phyloP scores from a whole-genome alignment of 2,888 invertebrate species.

The Stenichneumon culpator region DNA sequence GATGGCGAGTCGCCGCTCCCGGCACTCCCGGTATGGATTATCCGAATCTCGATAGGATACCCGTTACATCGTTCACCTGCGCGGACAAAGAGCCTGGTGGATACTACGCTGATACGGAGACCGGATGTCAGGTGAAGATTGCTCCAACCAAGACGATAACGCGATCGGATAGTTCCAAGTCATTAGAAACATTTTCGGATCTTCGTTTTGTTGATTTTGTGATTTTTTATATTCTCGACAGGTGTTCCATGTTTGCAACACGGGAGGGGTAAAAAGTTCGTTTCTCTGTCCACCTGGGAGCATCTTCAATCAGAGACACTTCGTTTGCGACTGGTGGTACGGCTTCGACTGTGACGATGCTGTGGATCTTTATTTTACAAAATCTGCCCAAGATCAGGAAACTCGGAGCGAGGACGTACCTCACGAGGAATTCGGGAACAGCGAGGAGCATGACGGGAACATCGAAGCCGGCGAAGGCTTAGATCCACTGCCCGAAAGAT shows the following conservation, averaged over 20 bases:
- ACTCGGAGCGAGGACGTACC: constrained; percentile 50
- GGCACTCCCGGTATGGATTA: constrained; percentile 85
- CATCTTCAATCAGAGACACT: constrained; percentile 86
- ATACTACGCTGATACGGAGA: constrained; percentile 86
- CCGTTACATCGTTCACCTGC: constrained; percentile 85
- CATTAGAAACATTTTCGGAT: background rate
- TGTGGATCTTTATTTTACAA: constrained; percentile 73
- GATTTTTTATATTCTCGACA: constrained; percentile 70
- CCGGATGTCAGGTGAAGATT: constrained; percentile 84
- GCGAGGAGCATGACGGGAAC: background rate
- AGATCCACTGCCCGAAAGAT: background rate
- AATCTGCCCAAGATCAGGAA: constrained; percentile 65
- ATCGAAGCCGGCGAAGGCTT: constrained; percentile 26
- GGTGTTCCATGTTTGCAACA: constrained; percentile 86
- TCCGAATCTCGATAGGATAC: constrained; percentile 84
- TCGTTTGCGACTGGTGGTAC: constrained; percentile 87
- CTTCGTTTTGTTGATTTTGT: background rate
- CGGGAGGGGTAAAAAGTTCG: constrained; percentile 85
- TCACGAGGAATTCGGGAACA: background rate
- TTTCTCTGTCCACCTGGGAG: constrained; percentile 87
- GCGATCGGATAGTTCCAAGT: background rate
- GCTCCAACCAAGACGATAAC: background rate
- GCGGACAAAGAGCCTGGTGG: constrained; percentile 84
- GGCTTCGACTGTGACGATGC: constrained; percentile 85
- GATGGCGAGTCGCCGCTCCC: constrained; percentile 82